Conservation (phyloP, 2,113 vertebrate genomes). For the Pedionomus torquatus region DNA sequence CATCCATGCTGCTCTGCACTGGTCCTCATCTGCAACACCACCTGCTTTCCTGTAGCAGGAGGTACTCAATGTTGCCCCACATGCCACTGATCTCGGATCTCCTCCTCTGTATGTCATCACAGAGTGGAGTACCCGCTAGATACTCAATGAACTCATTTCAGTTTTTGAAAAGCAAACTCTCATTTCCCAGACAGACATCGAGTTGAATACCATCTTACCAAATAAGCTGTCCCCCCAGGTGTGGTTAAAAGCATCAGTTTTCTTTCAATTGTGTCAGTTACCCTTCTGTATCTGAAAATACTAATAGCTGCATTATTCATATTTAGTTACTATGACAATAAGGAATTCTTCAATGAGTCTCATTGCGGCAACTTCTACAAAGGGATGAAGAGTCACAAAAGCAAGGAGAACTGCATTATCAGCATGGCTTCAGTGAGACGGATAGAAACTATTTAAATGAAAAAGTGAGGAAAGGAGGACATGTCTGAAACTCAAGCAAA, state of each 20-base stretch:
- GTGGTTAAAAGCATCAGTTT: neutral
- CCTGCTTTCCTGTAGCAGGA: neutral
- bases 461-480: neutral
- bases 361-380: neutral
- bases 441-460: neutral
- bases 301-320: neutral
- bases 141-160: neutral
- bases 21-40: neutral
- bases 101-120: neutral
- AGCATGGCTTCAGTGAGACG: neutral
- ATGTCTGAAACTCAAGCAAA: neutral
- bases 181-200: neutral
- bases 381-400: neutral
- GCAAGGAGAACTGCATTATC: neutral
- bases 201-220: neutral
- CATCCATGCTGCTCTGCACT: neutral
- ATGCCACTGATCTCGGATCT: neutral
- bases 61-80: neutral
- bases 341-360: neutral
- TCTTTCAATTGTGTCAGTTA: neutral
- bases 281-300: neutral
- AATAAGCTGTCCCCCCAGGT: neutral
- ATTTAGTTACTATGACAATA: neutral
- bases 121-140: neutral
- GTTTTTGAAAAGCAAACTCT: neutral